phyloP scores from a whole-genome alignment of 2,113 vertebrate species.

The pig (Sus scrofa) region DNA sequence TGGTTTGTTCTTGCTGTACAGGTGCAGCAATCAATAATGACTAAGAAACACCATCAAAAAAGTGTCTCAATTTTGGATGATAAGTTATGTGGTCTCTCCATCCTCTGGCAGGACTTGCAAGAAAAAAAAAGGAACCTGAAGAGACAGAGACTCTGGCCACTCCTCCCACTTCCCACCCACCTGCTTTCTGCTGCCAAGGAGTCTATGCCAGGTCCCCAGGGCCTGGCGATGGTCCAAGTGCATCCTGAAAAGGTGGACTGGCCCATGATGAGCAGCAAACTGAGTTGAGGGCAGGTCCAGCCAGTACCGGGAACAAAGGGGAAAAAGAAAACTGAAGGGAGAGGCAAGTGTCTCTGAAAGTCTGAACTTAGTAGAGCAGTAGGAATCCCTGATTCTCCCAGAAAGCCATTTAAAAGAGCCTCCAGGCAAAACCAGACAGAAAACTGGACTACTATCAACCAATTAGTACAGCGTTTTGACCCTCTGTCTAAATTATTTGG shows the following conservation, averaged over 20 bases:
- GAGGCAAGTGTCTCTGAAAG: background rate
- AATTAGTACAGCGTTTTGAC: background rate
- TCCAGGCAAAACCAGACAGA: background rate
- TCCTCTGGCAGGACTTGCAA: background rate
- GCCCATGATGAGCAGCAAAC: background rate
- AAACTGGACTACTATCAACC: background rate
- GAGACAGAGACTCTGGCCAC: background rate
- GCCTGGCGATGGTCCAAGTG: no score
- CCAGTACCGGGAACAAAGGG: background rate
- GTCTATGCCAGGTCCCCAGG: no score
- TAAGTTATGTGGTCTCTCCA: background rate
- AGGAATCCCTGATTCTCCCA: background rate
- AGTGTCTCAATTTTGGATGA: background rate
- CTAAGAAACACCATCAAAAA: background rate
- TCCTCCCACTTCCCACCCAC: fast-evolving
- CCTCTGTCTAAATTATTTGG: constrained; percentile 3
- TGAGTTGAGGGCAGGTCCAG: background rate
- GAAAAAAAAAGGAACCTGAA: background rate
- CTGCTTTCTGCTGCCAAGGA: background rate
- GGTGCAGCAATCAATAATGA: background rate
- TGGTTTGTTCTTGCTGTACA: background rate
- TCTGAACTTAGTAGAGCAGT: background rate
- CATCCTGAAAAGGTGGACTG: background rate
- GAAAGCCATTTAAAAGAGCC: background rate
- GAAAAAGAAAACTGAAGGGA: background rate